Percentiles rank a stretch among this genome's conserved stretches.
These are phyloP conservation scores for Embiotoca jacksoni DNA, from an alignment of 2,113 vertebrate genomes.

Conservation along the genomic window DNA sequence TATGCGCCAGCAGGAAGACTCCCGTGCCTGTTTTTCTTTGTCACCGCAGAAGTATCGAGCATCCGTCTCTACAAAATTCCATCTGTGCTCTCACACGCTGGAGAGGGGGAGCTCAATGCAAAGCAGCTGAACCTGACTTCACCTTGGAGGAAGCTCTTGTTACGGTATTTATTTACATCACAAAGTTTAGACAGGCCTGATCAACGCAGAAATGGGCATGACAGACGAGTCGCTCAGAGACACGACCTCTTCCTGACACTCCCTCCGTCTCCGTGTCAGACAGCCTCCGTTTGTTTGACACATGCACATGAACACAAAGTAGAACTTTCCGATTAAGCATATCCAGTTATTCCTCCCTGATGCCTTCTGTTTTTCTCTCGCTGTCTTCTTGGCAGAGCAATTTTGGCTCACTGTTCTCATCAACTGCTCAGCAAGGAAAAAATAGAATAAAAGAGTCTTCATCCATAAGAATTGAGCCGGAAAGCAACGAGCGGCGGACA, in stretches of 20 bases:
- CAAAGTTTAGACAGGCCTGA: constrained; percentile 43
- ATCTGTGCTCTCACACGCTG: background rate
- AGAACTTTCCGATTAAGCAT: constrained; percentile 47
- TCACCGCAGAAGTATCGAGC: constrained; percentile 6
- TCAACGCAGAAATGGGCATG: constrained; percentile 25
- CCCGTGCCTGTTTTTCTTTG: constrained; percentile 15
- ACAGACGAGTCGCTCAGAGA: constrained; percentile 40
- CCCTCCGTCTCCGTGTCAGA: constrained; percentile 39
- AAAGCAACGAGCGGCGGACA: constrained; percentile 60
- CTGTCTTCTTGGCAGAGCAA: constrained; percentile 65
- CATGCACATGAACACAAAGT: constrained; percentile 52
- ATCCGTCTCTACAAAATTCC: constrained; percentile 30
- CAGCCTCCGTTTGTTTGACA: constrained; percentile 52
- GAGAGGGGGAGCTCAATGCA: constrained; percentile 14
- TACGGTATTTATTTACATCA: constrained; percentile 17
- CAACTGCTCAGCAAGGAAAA: constrained; percentile 25
- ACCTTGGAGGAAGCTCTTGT: constrained; percentile 28
- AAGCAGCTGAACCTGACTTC: constrained; percentile 38
- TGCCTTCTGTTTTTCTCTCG: constrained; percentile 21
- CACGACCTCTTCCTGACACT: constrained; percentile 33
- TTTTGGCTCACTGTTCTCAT: constrained; percentile 67
- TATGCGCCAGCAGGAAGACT: constrained; percentile 13
- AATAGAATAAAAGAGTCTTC: constrained; percentile 27
- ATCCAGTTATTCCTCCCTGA: constrained; percentile 57
- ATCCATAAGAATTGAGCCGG: constrained; percentile 61